Evolutionary conservation across 2,888 invertebrate species (phyloP).

Genomic region (Petrolisthes cinctipes): DNA sequence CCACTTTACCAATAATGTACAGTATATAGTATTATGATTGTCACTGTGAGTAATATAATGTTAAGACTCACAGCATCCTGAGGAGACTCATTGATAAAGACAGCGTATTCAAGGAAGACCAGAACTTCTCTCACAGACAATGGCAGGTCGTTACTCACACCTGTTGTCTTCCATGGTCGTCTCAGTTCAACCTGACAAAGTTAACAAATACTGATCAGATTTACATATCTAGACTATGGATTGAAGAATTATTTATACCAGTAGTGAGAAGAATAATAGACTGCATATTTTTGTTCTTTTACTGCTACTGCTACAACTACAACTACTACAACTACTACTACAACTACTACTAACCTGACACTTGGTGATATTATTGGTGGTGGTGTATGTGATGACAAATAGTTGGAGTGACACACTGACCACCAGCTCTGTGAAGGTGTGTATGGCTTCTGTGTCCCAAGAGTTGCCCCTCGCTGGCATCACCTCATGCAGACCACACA

Average conservation of each 20-base stretch:
- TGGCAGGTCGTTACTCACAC: conserved; percentile 42
- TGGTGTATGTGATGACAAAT: conserved; percentile 21
- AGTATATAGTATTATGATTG: no score
- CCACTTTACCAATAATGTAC: no score
- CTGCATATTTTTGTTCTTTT: neutral
- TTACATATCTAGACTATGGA: neutral
- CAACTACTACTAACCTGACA: conserved; percentile 17
- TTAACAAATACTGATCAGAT: neutral
- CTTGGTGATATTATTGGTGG: conserved; percentile 14
- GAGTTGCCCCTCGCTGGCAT: conserved; percentile 30
- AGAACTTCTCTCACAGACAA: conserved; percentile 43
- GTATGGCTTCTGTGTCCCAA: conserved; percentile 37
- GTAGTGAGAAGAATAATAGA: neutral
- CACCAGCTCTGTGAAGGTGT: conserved; percentile 37
- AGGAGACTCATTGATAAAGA: conserved; percentile 34
- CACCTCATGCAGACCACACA: conserved; percentile 46
- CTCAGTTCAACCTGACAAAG: conserved; percentile 38
- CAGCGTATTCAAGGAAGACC: conserved; percentile 37
- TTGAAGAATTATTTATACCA: neutral
- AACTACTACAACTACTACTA: neutral
- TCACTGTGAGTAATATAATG: neutral
- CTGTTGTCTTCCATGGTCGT: conserved; percentile 36
- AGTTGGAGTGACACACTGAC: conserved; percentile 12
- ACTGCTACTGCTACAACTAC: neutral
- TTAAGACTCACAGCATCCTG: conserved; percentile 31